Conservation (phyloP, 2,888 invertebrate species). For the Phragmatobia fuliginosa region DNA sequence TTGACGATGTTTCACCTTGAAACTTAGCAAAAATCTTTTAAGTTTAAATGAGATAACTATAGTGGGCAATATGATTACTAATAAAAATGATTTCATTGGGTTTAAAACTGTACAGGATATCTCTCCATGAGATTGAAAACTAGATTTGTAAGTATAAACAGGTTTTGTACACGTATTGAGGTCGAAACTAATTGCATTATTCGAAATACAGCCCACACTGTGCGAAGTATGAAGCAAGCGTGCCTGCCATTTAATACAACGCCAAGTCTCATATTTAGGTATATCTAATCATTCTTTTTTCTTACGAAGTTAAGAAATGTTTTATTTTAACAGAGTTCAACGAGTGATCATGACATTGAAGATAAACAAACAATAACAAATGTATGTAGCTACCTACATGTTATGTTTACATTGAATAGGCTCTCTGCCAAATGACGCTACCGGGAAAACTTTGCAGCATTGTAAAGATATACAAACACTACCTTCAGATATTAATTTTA, state of each 20-base stretch:
- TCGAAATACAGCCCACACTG: conserved; percentile 45
- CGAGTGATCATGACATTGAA: conserved; percentile 55
- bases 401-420: conserved; percentile 51
- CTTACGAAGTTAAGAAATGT: conserved; percentile 40
- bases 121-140: conserved; percentile 12
- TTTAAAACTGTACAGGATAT: conserved; percentile 24
- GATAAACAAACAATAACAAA: conserved; percentile 47
- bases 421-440: conserved; percentile 51
- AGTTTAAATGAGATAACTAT: not conserved
- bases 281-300: conserved; percentile 28
- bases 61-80: not conserved
- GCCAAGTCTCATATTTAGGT: conserved; percentile 42
- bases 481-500: not conserved
- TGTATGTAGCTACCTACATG: conserved; percentile 20
- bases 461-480: conserved; percentile 6
- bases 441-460: conserved; percentile 26
- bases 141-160: conserved; percentile 21
- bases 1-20: not conserved
- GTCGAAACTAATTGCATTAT: conserved; percentile 47
- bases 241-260: conserved; percentile 38
- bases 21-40: not conserved
- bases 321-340: conserved; percentile 30
- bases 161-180: conserved; percentile 39
- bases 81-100: conserved; percentile 3
- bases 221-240: conserved; percentile 36